Evolutionary conservation across 2,888 invertebrate genomes (phyloP).

Genomic region (Dioctria rufipes): DNA sequence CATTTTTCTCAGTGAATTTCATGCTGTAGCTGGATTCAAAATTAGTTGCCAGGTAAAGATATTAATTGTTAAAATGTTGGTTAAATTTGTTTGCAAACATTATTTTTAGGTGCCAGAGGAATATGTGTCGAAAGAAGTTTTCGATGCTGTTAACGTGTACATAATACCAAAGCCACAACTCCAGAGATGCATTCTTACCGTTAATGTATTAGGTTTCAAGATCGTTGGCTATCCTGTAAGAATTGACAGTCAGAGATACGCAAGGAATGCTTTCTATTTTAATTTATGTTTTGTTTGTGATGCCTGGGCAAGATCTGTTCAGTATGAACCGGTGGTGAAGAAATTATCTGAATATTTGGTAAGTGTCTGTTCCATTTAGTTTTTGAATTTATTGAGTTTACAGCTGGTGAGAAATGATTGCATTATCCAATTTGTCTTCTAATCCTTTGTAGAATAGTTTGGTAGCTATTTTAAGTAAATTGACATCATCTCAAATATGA

Average conservation of each 20-base stretch:
- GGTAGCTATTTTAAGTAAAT: no score
- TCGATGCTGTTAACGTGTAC: conserved; percentile 94
- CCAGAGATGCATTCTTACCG: conserved; percentile 90
- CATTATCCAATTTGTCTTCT: no score
- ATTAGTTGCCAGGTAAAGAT: conserved; percentile 84
- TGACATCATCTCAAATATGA: no score
- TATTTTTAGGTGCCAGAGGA: conserved; percentile 84
- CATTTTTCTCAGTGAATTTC: conserved; percentile 85
- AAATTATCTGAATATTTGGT: conserved; percentile 94
- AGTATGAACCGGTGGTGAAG: conserved; percentile 94
- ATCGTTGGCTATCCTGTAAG: conserved; percentile 94
- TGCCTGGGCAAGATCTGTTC: conserved; percentile 89
- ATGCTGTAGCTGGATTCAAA: conserved; percentile 85
- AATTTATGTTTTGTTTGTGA: conserved; percentile 96
- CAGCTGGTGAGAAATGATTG: no score
- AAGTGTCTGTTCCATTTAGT: conserved; percentile 62
- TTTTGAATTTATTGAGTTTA: no score
- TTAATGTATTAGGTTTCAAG: conserved; percentile 85
- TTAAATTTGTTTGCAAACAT: conserved; percentile 57
- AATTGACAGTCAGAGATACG: conserved; percentile 90
- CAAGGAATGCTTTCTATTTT: conserved; percentile 94
- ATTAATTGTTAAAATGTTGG: not conserved
- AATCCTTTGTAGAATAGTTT: no score
- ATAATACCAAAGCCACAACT: conserved; percentile 96
- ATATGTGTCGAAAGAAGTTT: conserved; percentile 92